phyloP scores from a whole-genome alignment of 2,888 invertebrate genomes.

The Drosophila pseudotakahashii region DNA sequence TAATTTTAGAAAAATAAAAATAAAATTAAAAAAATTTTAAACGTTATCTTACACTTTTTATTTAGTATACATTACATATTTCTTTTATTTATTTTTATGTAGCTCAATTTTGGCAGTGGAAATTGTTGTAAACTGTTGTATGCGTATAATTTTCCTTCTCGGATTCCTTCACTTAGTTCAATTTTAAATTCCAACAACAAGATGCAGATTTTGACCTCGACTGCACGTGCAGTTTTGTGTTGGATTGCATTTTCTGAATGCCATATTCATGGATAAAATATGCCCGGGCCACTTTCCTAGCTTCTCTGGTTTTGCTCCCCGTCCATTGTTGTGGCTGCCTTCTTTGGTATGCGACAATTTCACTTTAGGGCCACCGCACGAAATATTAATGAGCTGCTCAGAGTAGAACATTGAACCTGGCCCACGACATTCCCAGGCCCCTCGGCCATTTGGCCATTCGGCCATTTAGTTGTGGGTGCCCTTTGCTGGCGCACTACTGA shows the following conservation, averaged over 20 bases:
- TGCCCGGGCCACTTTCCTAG: constrained; percentile 37
- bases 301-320: constrained; percentile 40
- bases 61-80: no score
- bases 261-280: constrained; percentile 72
- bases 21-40: no score
- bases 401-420: constrained; percentile 62
- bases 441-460: background rate
- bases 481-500: constrained; percentile 53
- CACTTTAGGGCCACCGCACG: constrained; percentile 73
- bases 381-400: constrained; percentile 74
- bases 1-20: no score
- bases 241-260: constrained; percentile 35
- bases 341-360: constrained; percentile 76
- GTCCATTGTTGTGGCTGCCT: constrained; percentile 44
- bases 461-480: constrained; percentile 27
- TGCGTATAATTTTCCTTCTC: background rate
- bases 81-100: no score
- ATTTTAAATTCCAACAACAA: no score
- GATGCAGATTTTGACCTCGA: background rate
- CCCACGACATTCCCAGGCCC: constrained; percentile 18
- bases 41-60: no score
- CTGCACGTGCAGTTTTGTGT: background rate
- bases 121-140: background rate
- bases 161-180: background rate
- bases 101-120: background rate